Evolutionary conservation across 1,140 invertebrate species (phyloP).

Genomic region (Lanistes nyassanus): DNA sequence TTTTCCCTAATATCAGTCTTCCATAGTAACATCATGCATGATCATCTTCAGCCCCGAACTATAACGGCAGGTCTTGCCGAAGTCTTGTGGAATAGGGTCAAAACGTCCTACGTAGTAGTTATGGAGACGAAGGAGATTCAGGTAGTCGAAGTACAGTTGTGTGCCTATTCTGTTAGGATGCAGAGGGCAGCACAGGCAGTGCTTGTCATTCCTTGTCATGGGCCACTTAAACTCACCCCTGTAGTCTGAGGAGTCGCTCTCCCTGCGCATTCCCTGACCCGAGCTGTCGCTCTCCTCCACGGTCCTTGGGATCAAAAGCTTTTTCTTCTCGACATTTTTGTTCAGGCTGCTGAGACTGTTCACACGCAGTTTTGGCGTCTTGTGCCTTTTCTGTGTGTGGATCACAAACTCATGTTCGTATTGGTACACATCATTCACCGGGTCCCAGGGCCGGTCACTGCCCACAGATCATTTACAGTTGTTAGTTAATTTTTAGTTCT

Average conservation of each 20-base stretch:
- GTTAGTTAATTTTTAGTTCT: not conserved
- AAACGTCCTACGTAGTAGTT: slow-evolving; percentile 20
- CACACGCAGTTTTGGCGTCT: slow-evolving; percentile 73
- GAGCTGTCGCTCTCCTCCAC: slow-evolving; percentile 61
- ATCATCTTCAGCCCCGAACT: too few species aligned
- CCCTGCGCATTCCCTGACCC: slow-evolving; percentile 44
- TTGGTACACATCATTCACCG: slow-evolving; percentile 82
- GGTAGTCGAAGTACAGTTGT: slow-evolving; percentile 10
- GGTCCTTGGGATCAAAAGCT: slow-evolving; percentile 20
- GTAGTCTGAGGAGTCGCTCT: slow-evolving; percentile 56
- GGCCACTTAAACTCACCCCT: slow-evolving; percentile 3
- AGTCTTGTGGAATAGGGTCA: not conserved
- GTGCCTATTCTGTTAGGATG: not conserved
- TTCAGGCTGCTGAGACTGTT: slow-evolving; percentile 59
- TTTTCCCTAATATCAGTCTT: too few species aligned
- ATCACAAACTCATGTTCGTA: slow-evolving; percentile 81
- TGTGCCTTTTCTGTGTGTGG: slow-evolving; percentile 78
- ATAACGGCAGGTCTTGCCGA: not conserved
- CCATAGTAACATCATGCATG: too few species aligned
- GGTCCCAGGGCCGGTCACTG: slow-evolving; percentile 80
- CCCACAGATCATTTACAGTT: slow-evolving; percentile 20
- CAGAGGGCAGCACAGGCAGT: slow-evolving; percentile 23
- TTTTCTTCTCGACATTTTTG: slow-evolving; percentile 35
- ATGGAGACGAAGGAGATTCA: slow-evolving; percentile 15
- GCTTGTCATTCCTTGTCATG: not conserved